phyloP scores from a whole-genome alignment of 2,888 invertebrate species.

The Pseudococcus longispinus region DNA sequence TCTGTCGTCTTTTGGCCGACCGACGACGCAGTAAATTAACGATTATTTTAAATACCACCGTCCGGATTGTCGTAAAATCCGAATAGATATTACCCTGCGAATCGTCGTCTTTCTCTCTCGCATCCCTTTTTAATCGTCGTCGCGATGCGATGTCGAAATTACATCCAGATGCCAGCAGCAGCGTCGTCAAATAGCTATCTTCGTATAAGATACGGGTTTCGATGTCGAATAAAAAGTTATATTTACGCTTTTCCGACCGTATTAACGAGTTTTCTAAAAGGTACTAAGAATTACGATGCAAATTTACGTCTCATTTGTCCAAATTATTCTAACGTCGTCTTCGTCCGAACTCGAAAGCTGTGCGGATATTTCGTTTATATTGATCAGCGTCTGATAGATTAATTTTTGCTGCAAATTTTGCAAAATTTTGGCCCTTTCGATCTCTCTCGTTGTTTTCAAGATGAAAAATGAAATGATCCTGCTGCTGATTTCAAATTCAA shows the following conservation, averaged over 20 bases:
- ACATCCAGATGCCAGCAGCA: not conserved
- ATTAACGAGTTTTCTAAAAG: not conserved
- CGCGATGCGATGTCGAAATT: not conserved
- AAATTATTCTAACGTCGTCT: not conserved
- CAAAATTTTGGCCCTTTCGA: too few species aligned
- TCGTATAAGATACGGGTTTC: not conserved
- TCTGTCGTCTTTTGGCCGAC: not conserved
- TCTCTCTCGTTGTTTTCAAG: too few species aligned
- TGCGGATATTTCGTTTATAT: not conserved
- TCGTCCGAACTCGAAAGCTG: not conserved
- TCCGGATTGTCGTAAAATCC: not conserved
- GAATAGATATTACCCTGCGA: not conserved
- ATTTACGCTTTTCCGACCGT: not conserved
- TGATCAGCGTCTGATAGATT: too few species aligned
- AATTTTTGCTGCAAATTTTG: too few species aligned
- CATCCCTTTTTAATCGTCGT: not conserved
- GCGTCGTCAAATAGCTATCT: not conserved
- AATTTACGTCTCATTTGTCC: not conserved
- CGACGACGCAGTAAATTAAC: not conserved
- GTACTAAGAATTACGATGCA: not conserved
- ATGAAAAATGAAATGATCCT: too few species aligned
- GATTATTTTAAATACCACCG: slow-evolving; percentile 5
- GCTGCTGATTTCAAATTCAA: too few species aligned
- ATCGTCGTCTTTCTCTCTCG: not conserved
- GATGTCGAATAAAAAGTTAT: not conserved